Percentiles rank a stretch among this genome's conserved stretches.
Conservation (phyloP, 2,113 vertebrate species). For the pig (Sus scrofa) region DNA sequence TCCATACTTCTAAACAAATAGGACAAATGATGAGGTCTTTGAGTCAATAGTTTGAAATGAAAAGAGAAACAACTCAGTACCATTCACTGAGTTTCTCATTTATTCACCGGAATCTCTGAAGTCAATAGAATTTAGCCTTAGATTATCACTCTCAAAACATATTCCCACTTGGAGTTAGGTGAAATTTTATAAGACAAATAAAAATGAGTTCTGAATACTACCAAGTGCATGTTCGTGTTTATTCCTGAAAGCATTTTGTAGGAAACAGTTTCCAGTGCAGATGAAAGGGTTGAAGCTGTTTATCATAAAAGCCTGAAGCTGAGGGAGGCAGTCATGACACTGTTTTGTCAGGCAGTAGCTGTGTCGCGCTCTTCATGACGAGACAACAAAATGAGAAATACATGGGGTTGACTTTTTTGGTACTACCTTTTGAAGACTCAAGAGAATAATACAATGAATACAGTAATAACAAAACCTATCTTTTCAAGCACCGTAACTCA, state of each 20-base stretch:
- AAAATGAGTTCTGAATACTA: not conserved
- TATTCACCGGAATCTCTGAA: slow-evolving; percentile 1
- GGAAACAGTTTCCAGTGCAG: not conserved
- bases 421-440: not conserved
- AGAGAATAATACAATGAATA: not conserved
- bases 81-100: not conserved
- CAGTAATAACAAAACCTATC: not conserved
- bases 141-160: not conserved
- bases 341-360: not conserved
- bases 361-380: not conserved
- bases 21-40: not conserved
- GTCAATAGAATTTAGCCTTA: not conserved
- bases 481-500: not conserved
- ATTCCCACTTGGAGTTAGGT: not conserved
- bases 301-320: not conserved
- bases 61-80: slow-evolving; percentile 22
- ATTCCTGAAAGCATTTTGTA: not conserved
- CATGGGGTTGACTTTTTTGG: not conserved
- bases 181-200: not conserved
- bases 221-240: not conserved
- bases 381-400: not conserved
- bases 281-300: not conserved
- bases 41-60: not conserved
- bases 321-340: not conserved
- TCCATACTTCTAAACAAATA: not conserved